Percentiles rank a stretch among this genome's conserved stretches.
Conservation (phyloP, 2,888 invertebrate species). For the Bugulina stolonifera region DNA sequence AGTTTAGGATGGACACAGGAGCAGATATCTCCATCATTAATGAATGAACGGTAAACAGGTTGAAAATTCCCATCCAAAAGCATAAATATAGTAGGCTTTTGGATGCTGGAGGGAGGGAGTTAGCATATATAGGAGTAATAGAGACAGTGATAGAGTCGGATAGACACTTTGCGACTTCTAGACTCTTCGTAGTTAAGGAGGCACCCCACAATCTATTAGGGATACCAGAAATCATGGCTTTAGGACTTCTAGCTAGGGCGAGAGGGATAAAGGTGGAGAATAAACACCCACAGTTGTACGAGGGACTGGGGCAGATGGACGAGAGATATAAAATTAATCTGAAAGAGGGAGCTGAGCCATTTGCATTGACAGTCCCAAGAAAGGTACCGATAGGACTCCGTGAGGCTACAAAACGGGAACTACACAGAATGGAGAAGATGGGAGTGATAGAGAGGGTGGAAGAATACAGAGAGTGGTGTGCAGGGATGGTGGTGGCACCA, state of each 20-base stretch:
- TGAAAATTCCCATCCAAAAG: neutral
- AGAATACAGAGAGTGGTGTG: neutral
- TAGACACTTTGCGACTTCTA: neutral
- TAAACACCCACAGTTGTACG: neutral
- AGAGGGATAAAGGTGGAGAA: neutral
- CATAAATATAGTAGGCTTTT: neutral
- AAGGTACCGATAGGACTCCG: neutral
- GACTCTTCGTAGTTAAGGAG: neutral
- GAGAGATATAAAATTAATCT: neutral
- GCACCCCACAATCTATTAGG: neutral
- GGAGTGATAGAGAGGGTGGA: neutral
- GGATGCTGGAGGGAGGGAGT: neutral
- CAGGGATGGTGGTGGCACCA: neutral
- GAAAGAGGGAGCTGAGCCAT: neutral
- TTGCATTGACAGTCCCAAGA: neutral
- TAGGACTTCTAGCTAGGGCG: neutral
- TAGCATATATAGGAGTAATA: neutral
- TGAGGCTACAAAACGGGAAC: neutral
- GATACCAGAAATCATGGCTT: neutral
- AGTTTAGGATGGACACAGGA: neutral
- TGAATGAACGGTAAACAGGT: neutral
- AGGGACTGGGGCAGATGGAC: neutral
- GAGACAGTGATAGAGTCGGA: neutral
- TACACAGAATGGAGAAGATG: neutral
- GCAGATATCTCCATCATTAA: neutral